Evolutionary conservation across 1,140 invertebrate species (phyloP).

Genomic region (Sipha flava): DNA sequence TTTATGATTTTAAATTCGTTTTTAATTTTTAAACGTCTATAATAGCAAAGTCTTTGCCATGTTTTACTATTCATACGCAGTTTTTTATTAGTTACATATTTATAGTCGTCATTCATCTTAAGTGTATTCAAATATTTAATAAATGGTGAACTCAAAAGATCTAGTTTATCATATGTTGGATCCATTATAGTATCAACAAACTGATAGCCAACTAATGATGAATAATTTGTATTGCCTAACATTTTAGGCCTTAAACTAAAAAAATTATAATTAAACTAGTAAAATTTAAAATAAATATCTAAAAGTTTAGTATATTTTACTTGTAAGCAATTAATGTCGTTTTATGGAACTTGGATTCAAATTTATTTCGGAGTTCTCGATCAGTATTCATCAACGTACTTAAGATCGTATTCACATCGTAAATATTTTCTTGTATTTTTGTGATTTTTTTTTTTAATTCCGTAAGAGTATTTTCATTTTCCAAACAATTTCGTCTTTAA

Average conservation of each 20-base stretch:
- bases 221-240: background rate
- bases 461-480: background rate
- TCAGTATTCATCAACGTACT: background rate
- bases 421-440: background rate
- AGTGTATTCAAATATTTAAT: background rate
- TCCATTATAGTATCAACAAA: conserved; percentile 2
- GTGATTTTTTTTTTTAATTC: background rate
- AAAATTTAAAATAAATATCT: background rate
- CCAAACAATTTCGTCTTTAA: background rate
- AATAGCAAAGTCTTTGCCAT: conserved; percentile 9
- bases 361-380: background rate
- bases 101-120: conserved; percentile 5
- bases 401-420: background rate
- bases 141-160: background rate
- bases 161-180: background rate
- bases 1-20: conserved; percentile 10
- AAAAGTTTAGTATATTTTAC: background rate
- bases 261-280: background rate
- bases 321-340: conserved; percentile 11
- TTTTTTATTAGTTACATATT: conserved; percentile 9
- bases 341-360: conserved; percentile 8
- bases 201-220: conserved; percentile 12
- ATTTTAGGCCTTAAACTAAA: conserved; percentile 14
- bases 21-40: conserved; percentile 4
- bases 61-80: conserved; percentile 3